Conservation (phyloP, 2,888 invertebrate species). For the Drosophila mercatorum region DNA sequence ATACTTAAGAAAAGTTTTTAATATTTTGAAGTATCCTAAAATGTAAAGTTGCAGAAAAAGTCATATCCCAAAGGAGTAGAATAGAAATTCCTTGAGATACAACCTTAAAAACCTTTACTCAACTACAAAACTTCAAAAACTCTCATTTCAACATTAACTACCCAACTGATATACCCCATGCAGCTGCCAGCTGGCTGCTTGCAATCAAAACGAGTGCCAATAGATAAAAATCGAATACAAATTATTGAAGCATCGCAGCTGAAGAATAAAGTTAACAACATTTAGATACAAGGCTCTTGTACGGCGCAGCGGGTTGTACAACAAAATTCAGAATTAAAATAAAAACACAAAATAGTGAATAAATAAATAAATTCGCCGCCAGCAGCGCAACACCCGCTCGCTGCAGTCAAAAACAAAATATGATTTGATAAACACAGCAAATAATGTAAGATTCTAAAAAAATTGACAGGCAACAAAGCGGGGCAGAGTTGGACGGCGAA, state of each 20-base stretch:
- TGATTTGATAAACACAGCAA: constrained; percentile 59
- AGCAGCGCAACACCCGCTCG: background rate
- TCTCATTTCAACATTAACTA: background rate
- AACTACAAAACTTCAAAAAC: too few species aligned
- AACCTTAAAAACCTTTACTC: too few species aligned
- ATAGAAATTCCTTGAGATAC: too few species aligned
- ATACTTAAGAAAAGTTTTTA: too few species aligned
- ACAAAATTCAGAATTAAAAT: background rate
- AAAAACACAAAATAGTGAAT: constrained; percentile 1
- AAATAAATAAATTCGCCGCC: constrained; percentile 6
- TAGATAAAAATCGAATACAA: constrained; percentile 47
- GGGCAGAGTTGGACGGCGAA: constrained; percentile 35
- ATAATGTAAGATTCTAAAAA: constrained; percentile 59
- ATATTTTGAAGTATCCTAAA: too few species aligned
- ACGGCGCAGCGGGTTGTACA: constrained; percentile 27
- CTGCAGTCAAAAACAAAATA: constrained; percentile 12
- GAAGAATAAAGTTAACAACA: constrained; percentile 49
- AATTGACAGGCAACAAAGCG: constrained; percentile 61
- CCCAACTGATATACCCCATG: constrained; percentile 9
- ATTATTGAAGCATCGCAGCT: constrained; percentile 40
- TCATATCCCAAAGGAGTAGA: too few species aligned
- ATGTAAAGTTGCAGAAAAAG: too few species aligned
- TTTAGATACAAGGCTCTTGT: constrained; percentile 50
- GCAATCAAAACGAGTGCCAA: constrained; percentile 37
- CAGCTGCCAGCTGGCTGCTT: background rate